A percentile compares a stretch with the other conserved stretches of the same genome.
phyloP scores from a whole-genome alignment of 2,888 invertebrate species.

The Rhogogaster chlorosoma region DNA sequence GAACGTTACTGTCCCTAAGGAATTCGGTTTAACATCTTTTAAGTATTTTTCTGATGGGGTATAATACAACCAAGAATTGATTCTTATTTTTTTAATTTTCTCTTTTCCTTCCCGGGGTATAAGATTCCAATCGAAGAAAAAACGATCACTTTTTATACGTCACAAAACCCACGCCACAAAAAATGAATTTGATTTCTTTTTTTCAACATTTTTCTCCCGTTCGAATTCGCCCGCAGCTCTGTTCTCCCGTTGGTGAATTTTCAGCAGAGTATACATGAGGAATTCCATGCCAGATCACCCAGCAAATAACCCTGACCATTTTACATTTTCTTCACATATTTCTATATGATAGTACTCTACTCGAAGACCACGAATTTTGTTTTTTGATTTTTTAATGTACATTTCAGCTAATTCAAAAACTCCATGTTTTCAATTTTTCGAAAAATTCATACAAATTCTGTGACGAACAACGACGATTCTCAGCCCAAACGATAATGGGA shows the following conservation, averaged over 20 bases:
- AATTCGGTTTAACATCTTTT: not conserved
- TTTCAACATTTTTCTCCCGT: not conserved
- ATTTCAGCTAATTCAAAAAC: no score
- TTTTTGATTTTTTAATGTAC: no score
- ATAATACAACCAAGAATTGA: not conserved
- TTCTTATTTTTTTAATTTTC: not conserved
- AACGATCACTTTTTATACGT: conserved; percentile 10
- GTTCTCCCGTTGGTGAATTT: not conserved
- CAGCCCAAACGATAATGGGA: no score
- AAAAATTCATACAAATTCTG: no score
- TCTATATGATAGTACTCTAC: no score
- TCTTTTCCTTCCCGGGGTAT: not conserved
- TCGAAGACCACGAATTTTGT: no score
- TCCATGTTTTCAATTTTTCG: no score
- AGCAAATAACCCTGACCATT: no score
- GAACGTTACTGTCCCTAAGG: not conserved
- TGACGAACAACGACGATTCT: no score
- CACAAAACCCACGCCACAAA: not conserved
- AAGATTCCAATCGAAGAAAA: not conserved
- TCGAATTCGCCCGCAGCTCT: not conserved
- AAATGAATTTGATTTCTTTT: not conserved
- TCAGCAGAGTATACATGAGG: not conserved
- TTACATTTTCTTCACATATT: no score
- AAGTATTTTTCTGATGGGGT: not conserved
- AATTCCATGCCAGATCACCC: not conserved